Percentiles rank a stretch among this genome's conserved stretches.
Evolutionary conservation across 53 echinoderm and acorn worm species (phyloP).

Genomic region (Echinarachnius parma): DNA sequence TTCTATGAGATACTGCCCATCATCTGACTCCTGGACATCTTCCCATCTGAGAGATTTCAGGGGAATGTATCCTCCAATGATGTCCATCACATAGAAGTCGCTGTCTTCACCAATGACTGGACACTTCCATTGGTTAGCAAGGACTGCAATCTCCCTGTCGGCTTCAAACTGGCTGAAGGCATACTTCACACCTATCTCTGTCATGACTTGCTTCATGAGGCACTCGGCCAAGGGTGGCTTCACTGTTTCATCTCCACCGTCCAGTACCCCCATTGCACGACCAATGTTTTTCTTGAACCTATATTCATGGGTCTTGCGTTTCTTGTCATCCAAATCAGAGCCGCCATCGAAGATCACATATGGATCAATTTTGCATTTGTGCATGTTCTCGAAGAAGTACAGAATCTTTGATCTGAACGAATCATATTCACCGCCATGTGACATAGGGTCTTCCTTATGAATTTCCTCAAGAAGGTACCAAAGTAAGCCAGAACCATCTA

Average conservation of each 20-base stretch:
- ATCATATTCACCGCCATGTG: conserved; percentile 83
- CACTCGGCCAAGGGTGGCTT: conserved; percentile 41
- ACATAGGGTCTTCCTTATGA: conserved; percentile 55
- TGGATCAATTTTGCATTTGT: conserved; percentile 51
- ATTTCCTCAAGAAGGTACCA: conserved; percentile 36
- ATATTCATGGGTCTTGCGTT: conserved; percentile 54
- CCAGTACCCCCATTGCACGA: conserved; percentile 27
- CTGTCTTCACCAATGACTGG: conserved; percentile 82
- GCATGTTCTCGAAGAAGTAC: conserved; percentile 59
- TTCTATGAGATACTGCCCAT: background rate
- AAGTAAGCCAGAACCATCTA: conserved; percentile 81
- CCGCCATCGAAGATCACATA: conserved; percentile 87
- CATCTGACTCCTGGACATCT: background rate
- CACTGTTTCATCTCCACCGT: conserved; percentile 38
- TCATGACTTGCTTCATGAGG: conserved; percentile 62
- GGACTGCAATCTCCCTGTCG: conserved; percentile 68
- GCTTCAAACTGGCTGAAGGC: conserved; percentile 87
- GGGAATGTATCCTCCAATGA: conserved; percentile 78
- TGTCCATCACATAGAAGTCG: conserved; percentile 83
- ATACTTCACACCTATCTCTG: conserved; percentile 56
- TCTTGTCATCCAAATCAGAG: conserved; percentile 76
- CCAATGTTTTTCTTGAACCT: conserved; percentile 55
- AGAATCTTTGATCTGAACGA: conserved; percentile 49
- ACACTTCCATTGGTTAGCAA: conserved; percentile 79
- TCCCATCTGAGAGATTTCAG: conserved; percentile 36